A percentile compares a stretch with the other conserved stretches of the same genome.
Evolutionary conservation across 1,140 invertebrate genomes (phyloP).

Genomic region (Nasonia giraulti): DNA sequence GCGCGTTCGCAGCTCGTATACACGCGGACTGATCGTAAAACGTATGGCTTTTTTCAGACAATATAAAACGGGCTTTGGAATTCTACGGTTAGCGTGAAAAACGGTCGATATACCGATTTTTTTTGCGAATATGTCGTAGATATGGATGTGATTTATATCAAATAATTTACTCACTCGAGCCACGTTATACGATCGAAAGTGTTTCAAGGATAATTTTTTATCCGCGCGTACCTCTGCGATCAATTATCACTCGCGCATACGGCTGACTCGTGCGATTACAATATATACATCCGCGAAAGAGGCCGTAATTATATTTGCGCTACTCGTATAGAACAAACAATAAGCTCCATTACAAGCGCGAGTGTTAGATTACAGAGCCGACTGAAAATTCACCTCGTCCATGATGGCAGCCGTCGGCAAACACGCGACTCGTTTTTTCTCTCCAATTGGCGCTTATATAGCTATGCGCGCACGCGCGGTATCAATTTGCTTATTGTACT

Average conservation of each 20-base stretch:
- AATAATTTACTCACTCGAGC: neutral
- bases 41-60: too few species aligned
- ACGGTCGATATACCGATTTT: neutral
- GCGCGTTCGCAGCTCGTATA: neutral
- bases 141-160: neutral
- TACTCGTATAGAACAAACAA: neutral
- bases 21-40: neutral
- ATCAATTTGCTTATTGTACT: constrained; percentile 38
- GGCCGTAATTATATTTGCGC: neutral
- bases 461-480: neutral
- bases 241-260: neutral
- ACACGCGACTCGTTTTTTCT: neutral
- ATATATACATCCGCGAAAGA: neutral
- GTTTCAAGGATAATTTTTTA: neutral
- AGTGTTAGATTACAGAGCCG: neutral
- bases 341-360: neutral
- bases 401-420: neutral
- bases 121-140: neutral
- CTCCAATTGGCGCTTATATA: neutral
- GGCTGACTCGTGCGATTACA: neutral
- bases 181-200: neutral
- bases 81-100: neutral
- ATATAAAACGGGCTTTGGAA: neutral
- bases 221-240: neutral
- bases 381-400: neutral